Base-by-base conservation (phyloP, 35 echinoderm and acorn worm genomes). In the Holothuria glaberrima region DNA sequence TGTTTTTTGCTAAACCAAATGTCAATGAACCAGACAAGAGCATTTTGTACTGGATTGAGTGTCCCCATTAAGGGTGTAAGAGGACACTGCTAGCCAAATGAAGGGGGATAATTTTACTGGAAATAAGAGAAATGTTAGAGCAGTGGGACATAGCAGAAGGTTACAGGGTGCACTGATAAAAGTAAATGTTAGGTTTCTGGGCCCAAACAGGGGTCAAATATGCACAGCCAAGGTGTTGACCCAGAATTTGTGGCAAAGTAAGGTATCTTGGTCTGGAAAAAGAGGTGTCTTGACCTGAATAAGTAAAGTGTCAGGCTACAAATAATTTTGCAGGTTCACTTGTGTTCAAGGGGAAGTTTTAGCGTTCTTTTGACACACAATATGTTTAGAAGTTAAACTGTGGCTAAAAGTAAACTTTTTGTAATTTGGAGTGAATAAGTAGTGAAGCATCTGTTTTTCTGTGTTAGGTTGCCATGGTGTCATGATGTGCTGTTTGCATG, bases 61-160 rank as follows among this genome's bases (percentile, higher is more conserved):
- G 85, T 87, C 85, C 85, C 85, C 85, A 87, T 87, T 87, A 87
- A 87, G 85, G 85, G 66, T 71, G 85, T 69, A 87, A 87, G 85
- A 71, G 24, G 85, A 87, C 85, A 87, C 85, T 87, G 85, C 85
- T 69, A 35, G 85, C 60, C 61, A 87, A 87, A 87, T 87, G 85
- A 71, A 87, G 66, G 85, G 85, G 85, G 85, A 87, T 87, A 54
- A 59, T 48, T 87, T 87, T 87, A 69, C 85, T 50, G 34, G 66
- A 87, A 29, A 71, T 33, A 59, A 70, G 85, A 59, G 66, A 46
- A 87, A 69, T 87, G 66, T 71, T 52, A 87, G 85, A 87, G 66
- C 60, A 69, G 60, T 87, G 85, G 60, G 85, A 87, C 85, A 52
- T 10, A 36, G 61, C 65, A 71, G 85, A 69, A 71, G 85, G 85